phyloP scores from a whole-genome alignment of 2,888 invertebrate species.

The Heliothis peltigera region DNA sequence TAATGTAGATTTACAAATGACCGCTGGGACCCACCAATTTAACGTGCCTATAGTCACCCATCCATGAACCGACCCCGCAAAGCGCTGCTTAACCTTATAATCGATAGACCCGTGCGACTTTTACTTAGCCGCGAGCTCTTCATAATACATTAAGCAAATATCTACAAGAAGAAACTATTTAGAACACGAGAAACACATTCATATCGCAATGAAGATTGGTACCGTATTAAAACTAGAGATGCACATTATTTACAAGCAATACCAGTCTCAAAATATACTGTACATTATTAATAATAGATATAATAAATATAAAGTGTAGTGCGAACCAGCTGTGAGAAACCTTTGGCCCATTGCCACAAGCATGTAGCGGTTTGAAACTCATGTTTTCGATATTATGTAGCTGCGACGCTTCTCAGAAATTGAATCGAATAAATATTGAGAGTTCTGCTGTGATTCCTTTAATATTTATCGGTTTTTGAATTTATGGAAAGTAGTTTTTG shows the following conservation, averaged over 20 bases:
- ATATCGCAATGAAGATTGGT: conserved; percentile 13
- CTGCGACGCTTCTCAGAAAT: conserved; percentile 55
- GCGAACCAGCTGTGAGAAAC: conserved; percentile 66
- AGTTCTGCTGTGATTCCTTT: conserved; percentile 38
- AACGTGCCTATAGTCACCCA: too few species aligned
- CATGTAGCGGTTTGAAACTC: conserved; percentile 73
- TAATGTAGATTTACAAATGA: too few species aligned
- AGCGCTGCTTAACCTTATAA: too few species aligned
- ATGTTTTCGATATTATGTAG: conserved; percentile 70
- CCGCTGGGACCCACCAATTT: too few species aligned
- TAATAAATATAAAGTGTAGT: conserved; percentile 65
- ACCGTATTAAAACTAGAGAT: conserved; percentile 35
- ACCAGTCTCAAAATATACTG: conserved; percentile 51
- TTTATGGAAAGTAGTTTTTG: conserved; percentile 26
- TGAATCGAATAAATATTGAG: conserved; percentile 60
- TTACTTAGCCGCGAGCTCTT: too few species aligned
- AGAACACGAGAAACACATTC: conserved; percentile 4
- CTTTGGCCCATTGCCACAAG: conserved; percentile 80
- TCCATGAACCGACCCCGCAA: too few species aligned
- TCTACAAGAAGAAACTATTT: not conserved
- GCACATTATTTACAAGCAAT: conserved; percentile 46
- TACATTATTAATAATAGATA: conserved; percentile 71
- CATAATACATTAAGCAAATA: too few species aligned
- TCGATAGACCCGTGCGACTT: too few species aligned
- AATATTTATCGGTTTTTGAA: conserved; percentile 44